A percentile compares a stretch with the other conserved stretches of the same genome.
These are phyloP conservation scores for Macrosteles quadrilineatus DNA, from an alignment of 1,140 invertebrate species.

Conservation along the genomic window DNA sequence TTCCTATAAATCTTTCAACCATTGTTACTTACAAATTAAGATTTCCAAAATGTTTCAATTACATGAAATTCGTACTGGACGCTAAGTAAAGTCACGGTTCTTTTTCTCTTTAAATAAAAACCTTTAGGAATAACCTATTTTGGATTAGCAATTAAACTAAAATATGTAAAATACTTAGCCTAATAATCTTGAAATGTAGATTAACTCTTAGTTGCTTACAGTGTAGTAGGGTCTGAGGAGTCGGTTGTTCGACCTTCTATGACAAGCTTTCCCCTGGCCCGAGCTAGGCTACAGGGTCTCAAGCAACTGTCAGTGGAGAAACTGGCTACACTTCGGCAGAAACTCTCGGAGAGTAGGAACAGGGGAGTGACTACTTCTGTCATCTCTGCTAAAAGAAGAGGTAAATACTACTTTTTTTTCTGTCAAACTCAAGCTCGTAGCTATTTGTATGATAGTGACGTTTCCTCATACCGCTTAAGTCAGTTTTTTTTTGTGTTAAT, in stretches of 20 bases:
- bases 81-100: too few relatives aligned
- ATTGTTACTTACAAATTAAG: too few relatives aligned
- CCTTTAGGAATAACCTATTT: too few relatives aligned
- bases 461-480: background rate
- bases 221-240: background rate
- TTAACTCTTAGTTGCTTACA: background rate
- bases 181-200: background rate
- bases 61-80: too few relatives aligned
- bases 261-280: conserved; percentile 52
- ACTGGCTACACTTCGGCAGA: conserved; percentile 62
- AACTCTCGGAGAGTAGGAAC: conserved; percentile 57
- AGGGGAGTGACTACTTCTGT: conserved; percentile 42
- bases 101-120: too few relatives aligned
- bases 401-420: conserved; percentile 19
- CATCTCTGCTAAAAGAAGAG: conserved; percentile 12
- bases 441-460: too few relatives aligned
- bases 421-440: background rate
- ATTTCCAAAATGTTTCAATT: too few relatives aligned
- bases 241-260: conserved; percentile 45
- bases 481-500: too few relatives aligned
- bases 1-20: too few relatives aligned
- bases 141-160: too few relatives aligned
- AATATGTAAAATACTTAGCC: too few relatives aligned
- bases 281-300: conserved; percentile 61
- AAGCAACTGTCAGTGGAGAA: conserved; percentile 69